phyloP scores from a whole-genome alignment of 2,888 invertebrate species.

The Oxystoma pomonae region DNA sequence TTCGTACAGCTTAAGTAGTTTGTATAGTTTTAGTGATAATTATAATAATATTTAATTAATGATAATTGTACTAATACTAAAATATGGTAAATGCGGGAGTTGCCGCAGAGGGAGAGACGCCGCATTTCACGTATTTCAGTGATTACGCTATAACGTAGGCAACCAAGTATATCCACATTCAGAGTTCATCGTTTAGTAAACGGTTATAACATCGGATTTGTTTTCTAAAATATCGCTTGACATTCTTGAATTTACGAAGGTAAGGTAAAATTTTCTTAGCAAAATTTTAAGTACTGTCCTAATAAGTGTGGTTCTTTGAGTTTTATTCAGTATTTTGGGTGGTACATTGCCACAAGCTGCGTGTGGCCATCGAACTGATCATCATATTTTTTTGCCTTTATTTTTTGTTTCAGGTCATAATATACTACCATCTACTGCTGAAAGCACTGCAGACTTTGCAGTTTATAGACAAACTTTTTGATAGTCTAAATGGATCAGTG shows the following conservation, averaged over 20 bases:
- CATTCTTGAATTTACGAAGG: slow-evolving; percentile 12
- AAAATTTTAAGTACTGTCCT: slow-evolving; percentile 13
- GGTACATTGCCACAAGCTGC: too few species aligned
- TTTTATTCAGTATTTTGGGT: slow-evolving; percentile 3
- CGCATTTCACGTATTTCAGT: slow-evolving; percentile 7
- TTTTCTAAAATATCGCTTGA: slow-evolving; percentile 13
- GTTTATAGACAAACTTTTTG: too few species aligned
- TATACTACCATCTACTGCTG: too few species aligned
- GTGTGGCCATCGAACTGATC: too few species aligned
- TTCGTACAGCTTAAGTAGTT: too few species aligned
- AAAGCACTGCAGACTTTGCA: too few species aligned
- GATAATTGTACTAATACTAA: neutral
- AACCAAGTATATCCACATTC: slow-evolving; percentile 5
- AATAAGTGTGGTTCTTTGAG: slow-evolving; percentile 11
- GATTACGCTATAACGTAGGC: slow-evolving; percentile 9
- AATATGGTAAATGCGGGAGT: slow-evolving; percentile 6
- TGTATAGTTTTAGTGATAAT: too few species aligned
- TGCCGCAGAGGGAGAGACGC: slow-evolving; percentile 3
- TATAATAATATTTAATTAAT: too few species aligned
- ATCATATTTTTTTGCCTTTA: too few species aligned
- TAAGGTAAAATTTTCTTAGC: slow-evolving; percentile 10
- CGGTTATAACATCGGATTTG: slow-evolving; percentile 12
- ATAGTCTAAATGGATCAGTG: too few species aligned
- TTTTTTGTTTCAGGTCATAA: too few species aligned
- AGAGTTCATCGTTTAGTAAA: slow-evolving; percentile 10